Conservation (phyloP, 2,888 invertebrate species). For the Coleophora deauratella region DNA sequence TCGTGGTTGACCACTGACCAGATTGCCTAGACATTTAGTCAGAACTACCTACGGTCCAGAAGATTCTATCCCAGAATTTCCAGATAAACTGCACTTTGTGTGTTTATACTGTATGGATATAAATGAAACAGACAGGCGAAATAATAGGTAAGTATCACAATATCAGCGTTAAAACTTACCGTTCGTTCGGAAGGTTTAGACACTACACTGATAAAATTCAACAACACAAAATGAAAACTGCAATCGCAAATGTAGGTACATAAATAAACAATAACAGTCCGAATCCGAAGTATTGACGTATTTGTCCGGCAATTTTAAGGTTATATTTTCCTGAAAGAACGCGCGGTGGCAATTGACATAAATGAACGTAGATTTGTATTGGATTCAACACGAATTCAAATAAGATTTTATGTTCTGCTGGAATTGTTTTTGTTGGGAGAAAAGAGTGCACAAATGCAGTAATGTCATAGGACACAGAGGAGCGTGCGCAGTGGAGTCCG, state of each 20-base stretch:
- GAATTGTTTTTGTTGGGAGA: conserved; percentile 45
- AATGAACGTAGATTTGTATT: conserved; percentile 21
- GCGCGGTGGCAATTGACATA: conserved; percentile 20
- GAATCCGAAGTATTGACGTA: conserved; percentile 39
- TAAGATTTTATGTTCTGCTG: conserved; percentile 24
- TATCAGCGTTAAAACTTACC: conserved; percentile 35
- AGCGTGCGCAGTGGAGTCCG: conserved; percentile 57
- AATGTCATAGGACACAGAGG: conserved; percentile 50
- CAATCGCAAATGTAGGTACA: conserved; percentile 18
- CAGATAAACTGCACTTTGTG: no score
- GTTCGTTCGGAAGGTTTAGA: conserved; percentile 37
- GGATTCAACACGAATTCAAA: conserved; percentile 20
- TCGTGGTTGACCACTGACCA: no score
- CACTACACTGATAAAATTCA: conserved; percentile 24
- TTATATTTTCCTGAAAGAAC: conserved; percentile 26
- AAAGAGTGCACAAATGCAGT: conserved; percentile 50
- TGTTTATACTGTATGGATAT: no score
- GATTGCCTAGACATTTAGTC: no score
- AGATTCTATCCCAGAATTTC: no score
- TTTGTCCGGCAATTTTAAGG: conserved; percentile 29
- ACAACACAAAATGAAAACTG: conserved; percentile 34
- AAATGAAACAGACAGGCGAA: no score
- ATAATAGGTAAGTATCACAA: no score
- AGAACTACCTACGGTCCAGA: no score
- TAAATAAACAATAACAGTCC: conserved; percentile 47